A percentile compares a stretch with the other conserved stretches of the same genome.
Conservation (phyloP, 1,140 invertebrate species). For the Chymomyza costata region DNA sequence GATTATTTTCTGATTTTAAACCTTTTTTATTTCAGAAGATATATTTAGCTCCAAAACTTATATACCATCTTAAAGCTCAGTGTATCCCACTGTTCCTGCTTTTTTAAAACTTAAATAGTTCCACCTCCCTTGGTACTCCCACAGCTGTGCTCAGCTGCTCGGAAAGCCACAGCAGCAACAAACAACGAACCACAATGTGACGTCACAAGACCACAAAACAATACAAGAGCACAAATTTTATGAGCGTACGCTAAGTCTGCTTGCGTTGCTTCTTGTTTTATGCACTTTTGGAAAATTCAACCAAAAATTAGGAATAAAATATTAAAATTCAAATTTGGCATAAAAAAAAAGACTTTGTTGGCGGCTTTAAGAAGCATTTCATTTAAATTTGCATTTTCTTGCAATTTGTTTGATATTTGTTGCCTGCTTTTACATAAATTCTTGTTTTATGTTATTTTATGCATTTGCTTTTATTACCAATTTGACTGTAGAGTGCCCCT, state of each 20-base stretch:
- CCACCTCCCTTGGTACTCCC: constrained; percentile 5
- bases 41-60: too few species aligned
- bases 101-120: too few species aligned
- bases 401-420: constrained; percentile 66
- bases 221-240: constrained; percentile 29
- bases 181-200: constrained; percentile 43
- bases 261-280: constrained; percentile 21
- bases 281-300: constrained; percentile 27
- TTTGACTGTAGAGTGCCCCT: constrained; percentile 31
- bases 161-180: constrained; percentile 44
- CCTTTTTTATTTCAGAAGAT: too few species aligned
- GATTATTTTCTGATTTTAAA: too few species aligned
- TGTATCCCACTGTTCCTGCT: too few species aligned
- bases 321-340: constrained; percentile 51
- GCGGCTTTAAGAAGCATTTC: constrained; percentile 48
- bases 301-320: constrained; percentile 61
- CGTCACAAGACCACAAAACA: too few species aligned
- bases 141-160: constrained; percentile 65
- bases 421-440: constrained; percentile 50
- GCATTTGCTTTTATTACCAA: constrained; percentile 67
- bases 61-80: too few species aligned
- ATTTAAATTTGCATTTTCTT: constrained; percentile 70
- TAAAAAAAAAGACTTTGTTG: constrained; percentile 17
- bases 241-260: constrained; percentile 10
- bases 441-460: constrained; percentile 69